phyloP scores from a whole-genome alignment of 2,888 invertebrate species.

The Oasisia sp. region DNA sequence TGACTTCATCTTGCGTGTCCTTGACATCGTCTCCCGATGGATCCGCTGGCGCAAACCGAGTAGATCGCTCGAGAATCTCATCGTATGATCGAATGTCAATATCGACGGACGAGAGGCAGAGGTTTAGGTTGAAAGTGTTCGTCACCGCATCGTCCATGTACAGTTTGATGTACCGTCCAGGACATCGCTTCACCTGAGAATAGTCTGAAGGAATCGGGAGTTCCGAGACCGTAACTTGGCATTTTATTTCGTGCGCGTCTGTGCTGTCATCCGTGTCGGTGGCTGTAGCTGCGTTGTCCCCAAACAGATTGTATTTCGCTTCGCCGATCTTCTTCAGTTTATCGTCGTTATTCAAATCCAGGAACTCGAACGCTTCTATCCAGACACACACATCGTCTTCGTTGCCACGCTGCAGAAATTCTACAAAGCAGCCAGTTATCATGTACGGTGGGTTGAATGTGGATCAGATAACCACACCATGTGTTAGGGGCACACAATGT shows the following conservation, averaged over 20 bases:
- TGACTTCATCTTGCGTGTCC: neutral
- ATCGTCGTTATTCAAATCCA: neutral
- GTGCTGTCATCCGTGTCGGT: neutral
- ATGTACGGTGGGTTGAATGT: neutral
- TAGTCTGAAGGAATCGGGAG: neutral
- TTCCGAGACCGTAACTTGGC: neutral
- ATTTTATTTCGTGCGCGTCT: neutral
- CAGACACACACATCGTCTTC: neutral
- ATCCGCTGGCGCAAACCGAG: neutral
- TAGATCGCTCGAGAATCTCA: neutral
- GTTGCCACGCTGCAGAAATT: neutral
- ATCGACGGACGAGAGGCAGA: neutral
- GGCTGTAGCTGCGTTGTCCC: neutral
- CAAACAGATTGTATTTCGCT: neutral
- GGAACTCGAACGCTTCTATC: slow-evolving; percentile 5
- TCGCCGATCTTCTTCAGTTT: neutral
- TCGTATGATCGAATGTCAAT: neutral
- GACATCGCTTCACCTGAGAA: neutral
- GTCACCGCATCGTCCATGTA: neutral
- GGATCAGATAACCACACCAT: neutral
- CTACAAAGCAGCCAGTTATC: neutral
- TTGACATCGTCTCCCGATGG: neutral
- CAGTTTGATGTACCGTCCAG: neutral
- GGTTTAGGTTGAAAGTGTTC: neutral
- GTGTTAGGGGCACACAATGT: no score